Percentiles rank a stretch among this genome's conserved stretches.
phyloP scores from a whole-genome alignment of 2,888 invertebrate species.

The Pinctada fucata region DNA sequence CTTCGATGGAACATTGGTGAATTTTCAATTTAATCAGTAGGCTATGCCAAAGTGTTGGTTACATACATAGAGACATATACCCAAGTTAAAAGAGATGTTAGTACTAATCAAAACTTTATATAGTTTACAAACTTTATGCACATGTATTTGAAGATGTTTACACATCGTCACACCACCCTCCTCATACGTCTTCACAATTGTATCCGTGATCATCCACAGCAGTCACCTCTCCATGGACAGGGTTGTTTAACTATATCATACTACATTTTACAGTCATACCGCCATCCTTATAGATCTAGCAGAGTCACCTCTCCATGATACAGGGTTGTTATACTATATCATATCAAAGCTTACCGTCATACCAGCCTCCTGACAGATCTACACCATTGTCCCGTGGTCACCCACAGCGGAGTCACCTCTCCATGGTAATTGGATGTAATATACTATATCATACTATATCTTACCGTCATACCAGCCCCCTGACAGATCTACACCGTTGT shows the following conservation, averaged over 20 bases:
- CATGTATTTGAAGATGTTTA: too few species aligned
- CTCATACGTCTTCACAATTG: too few species aligned
- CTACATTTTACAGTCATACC: slow-evolving; percentile 61
- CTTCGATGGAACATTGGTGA: too few species aligned
- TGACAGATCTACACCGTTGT: slow-evolving; percentile 56
- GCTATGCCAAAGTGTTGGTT: too few species aligned
- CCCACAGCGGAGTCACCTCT: slow-evolving; percentile 67
- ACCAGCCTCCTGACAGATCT: slow-evolving; percentile 66
- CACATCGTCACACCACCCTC: too few species aligned
- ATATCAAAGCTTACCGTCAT: slow-evolving; percentile 55
- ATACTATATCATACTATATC: slow-evolving; percentile 32
- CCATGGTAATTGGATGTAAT: slow-evolving; percentile 43
- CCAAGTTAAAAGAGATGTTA: too few species aligned
- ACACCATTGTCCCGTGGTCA: slow-evolving; percentile 58
- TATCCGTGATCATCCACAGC: slow-evolving; percentile 7
- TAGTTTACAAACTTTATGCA: too few species aligned
- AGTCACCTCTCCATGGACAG: slow-evolving; percentile 63
- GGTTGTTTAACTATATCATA: slow-evolving; percentile 26
- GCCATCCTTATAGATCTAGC: slow-evolving; percentile 65
- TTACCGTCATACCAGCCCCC: slow-evolving; percentile 69
- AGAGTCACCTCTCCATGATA: slow-evolving; percentile 65
- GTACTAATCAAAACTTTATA: too few species aligned
- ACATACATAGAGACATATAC: too few species aligned
- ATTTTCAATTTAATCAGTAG: too few species aligned
- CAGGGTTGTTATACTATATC: slow-evolving; percentile 28